These are phyloP conservation scores for Limnodromus scolopaceus DNA, from an alignment of 2,797 vertebrate species.

Conservation along the genomic window DNA sequence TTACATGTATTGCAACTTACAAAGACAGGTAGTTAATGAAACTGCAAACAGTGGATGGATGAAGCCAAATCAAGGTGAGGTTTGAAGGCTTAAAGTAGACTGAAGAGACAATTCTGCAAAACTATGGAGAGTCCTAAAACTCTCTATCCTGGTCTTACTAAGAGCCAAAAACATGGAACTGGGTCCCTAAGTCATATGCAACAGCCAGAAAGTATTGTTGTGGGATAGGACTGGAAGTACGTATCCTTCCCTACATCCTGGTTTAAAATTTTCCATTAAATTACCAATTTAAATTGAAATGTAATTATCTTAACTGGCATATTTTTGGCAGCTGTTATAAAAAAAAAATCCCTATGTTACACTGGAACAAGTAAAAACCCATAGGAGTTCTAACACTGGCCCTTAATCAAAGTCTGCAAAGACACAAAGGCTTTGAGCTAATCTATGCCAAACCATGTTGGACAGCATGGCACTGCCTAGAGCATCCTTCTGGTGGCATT, in stretches of 20 bases:
- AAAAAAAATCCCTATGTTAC: constrained; percentile 59
- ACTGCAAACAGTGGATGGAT: background rate
- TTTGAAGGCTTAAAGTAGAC: background rate
- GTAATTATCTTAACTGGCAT: constrained; percentile 80
- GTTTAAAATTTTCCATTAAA: constrained; percentile 77
- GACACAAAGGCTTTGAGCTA: constrained; percentile 79
- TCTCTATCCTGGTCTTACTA: background rate
- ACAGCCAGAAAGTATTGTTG: constrained; percentile 28
- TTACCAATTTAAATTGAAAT: constrained; percentile 83
- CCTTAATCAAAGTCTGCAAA: constrained; percentile 82
- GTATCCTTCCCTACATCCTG: constrained; percentile 16
- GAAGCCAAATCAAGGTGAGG: background rate
- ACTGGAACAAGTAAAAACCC: constrained; percentile 75
- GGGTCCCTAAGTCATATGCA: constrained; percentile 47
- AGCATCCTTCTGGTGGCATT: constrained; percentile 83
- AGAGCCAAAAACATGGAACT: background rate
- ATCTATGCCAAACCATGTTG: constrained; percentile 78
- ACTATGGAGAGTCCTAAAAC: background rate
- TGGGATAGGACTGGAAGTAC: constrained; percentile 42
- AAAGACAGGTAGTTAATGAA: background rate
- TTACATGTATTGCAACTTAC: constrained; percentile 10
- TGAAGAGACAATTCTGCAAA: background rate
- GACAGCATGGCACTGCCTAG: constrained; percentile 75
- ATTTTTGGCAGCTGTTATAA: constrained; percentile 75
- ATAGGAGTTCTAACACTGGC: constrained; percentile 76